Conservation (phyloP, 2,888 invertebrate genomes). For the Dorcus parallelipipedus region DNA sequence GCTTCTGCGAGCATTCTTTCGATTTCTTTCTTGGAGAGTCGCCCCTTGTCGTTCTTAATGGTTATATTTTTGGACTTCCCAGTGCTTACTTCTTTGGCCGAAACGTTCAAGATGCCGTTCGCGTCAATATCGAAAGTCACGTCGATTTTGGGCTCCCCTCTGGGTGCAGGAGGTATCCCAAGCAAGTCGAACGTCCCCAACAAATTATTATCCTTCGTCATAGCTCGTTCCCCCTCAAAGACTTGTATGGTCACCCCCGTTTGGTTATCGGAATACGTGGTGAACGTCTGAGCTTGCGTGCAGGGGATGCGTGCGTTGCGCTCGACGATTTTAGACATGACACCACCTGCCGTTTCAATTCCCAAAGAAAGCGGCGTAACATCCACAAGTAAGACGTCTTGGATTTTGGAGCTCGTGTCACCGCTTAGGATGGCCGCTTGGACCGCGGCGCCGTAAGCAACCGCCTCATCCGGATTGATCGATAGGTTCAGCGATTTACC, state of each 20-base stretch:
- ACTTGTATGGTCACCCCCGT: constrained; percentile 71
- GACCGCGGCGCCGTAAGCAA: constrained; percentile 74
- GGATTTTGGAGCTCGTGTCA: constrained; percentile 57
- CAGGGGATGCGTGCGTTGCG: constrained; percentile 69
- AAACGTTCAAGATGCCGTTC: constrained; percentile 65
- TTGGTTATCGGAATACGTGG: constrained; percentile 80
- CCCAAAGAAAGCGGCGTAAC: constrained; percentile 53
- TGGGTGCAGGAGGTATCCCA: constrained; percentile 56
- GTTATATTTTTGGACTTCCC: constrained; percentile 72
- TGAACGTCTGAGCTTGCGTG: constrained; percentile 71
- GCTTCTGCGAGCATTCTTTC: constrained; percentile 77
- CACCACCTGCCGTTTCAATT: constrained; percentile 54
- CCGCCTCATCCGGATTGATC: constrained; percentile 79
- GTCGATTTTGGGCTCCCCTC: constrained; percentile 54
- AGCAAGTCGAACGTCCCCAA: constrained; percentile 50
- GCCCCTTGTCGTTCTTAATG: constrained; percentile 80
- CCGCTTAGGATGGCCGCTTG: constrained; percentile 72
- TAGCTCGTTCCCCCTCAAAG: constrained; percentile 58
- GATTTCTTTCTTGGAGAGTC: constrained; percentile 77
- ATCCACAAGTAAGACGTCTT: constrained; percentile 59
- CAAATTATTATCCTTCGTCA: constrained; percentile 58
- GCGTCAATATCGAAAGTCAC: constrained; percentile 72
- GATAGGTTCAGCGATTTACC: constrained; percentile 70
- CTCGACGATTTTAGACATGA: constrained; percentile 66
- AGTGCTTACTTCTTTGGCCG: constrained; percentile 54